Conservation (phyloP, 2,797 vertebrate genomes). For the Phalanger gymnotis region DNA sequence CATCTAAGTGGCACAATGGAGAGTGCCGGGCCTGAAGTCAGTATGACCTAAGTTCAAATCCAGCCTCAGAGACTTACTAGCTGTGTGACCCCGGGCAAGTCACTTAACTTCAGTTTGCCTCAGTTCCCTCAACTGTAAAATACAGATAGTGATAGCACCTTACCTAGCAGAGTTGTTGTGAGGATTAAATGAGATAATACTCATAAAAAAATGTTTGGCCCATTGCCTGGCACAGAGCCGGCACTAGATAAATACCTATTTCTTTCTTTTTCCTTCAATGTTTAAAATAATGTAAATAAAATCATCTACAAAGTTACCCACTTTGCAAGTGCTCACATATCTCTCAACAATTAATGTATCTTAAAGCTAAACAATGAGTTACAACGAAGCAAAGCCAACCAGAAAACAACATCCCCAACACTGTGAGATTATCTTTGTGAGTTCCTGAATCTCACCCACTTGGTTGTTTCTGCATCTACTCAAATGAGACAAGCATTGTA, state of each 20-base stretch:
- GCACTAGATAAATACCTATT: neutral
- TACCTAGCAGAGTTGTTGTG: neutral
- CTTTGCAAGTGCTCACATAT: neutral
- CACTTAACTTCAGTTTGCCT: neutral
- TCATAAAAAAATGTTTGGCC: neutral
- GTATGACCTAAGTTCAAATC: neutral
- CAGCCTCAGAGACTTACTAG: neutral
- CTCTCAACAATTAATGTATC: neutral
- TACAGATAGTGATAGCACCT: neutral
- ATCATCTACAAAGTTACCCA: neutral
- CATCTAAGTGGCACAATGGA: neutral
- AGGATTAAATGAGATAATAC: neutral
- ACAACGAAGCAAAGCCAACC: neutral
- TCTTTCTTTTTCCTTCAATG: neutral
- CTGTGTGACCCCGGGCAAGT: neutral
- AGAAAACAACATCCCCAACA: neutral
- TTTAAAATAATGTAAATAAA: neutral
- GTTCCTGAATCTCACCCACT: neutral
- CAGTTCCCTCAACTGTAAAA: neutral
- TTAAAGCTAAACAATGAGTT: neutral
- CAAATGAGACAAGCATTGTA: neutral
- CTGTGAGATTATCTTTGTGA: neutral
- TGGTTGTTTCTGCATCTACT: neutral
- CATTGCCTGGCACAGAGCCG: neutral
- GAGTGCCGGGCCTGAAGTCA: neutral